Evolutionary conservation across 37 sponge, comb jelly and placozoan genomes (phyloP).

Genomic region (Halisarca cf. caerulea): DNA sequence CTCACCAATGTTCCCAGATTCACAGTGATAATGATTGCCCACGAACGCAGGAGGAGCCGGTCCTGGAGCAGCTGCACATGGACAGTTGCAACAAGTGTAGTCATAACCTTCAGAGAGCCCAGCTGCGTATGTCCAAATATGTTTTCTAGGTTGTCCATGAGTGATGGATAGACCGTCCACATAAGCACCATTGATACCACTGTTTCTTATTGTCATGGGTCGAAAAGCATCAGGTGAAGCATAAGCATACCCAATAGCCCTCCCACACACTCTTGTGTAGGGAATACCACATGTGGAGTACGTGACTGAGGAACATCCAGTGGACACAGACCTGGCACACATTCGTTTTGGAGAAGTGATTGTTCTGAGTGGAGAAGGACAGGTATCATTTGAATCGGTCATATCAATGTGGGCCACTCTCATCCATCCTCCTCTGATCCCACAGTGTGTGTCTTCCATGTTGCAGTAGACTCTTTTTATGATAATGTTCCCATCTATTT

Average conservation of each 20-base stretch:
- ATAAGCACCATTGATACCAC: too few relatives aligned
- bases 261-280: neutral
- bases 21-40: neutral
- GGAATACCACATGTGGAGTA: conserved; percentile 9
- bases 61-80: neutral
- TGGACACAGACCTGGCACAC: conserved; percentile 5
- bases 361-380: neutral
- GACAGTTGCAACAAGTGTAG: neutral
- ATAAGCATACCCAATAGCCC: neutral
- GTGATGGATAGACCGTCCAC: too few relatives aligned
- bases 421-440: conserved; percentile 12
- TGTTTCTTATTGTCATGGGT: too few relatives aligned
- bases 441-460: neutral
- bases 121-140: neutral
- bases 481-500: neutral
- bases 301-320: conserved; percentile 11
- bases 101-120: neutral
- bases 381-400: neutral
- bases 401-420: neutral
- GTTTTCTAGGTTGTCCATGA: too few relatives aligned
- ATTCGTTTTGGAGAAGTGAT: neutral
- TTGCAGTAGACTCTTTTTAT: neutral
- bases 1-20: neutral
- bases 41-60: neutral
- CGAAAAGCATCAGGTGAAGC: neutral